phyloP scores from a whole-genome alignment of 35 echinoderm and acorn worm genomes.

The Ptychodera flava region DNA sequence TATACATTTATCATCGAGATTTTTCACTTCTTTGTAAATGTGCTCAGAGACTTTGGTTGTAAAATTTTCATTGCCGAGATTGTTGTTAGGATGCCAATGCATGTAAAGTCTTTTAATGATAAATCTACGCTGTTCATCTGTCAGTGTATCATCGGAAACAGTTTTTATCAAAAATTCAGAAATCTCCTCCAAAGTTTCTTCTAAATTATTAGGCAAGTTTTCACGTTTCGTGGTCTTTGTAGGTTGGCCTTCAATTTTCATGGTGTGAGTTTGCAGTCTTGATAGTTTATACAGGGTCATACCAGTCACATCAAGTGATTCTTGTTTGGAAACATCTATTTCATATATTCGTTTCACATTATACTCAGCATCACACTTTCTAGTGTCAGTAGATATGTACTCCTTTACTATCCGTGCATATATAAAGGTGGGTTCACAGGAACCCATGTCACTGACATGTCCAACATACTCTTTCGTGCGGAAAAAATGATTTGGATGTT shows the following conservation, averaged over 20 bases:
- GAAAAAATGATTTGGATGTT: slow-evolving; percentile 23
- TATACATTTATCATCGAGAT: not conserved
- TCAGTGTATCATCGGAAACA: slow-evolving; percentile 4
- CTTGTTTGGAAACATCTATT: slow-evolving; percentile 16
- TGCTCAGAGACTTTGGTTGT: slow-evolving; percentile 26
- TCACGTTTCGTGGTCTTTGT: not conserved
- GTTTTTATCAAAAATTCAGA: not conserved
- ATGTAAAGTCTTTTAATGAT: slow-evolving; percentile 13
- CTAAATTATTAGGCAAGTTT: not conserved
- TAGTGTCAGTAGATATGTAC: not conserved
- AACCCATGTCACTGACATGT: not conserved
- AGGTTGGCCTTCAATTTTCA: not conserved
- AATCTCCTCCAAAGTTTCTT: not conserved
- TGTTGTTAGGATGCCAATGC: slow-evolving; percentile 53
- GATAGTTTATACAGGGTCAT: no score
- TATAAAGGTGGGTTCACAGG: not conserved
- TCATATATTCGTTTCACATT: not conserved
- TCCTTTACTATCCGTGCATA: slow-evolving; percentile 35
- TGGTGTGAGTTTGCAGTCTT: not conserved
- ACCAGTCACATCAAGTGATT: not conserved
- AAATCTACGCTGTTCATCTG: slow-evolving; percentile 20
- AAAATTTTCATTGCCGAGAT: slow-evolving; percentile 16
- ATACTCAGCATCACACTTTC: not conserved
- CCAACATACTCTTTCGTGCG: slow-evolving; percentile 9
- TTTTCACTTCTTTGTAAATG: slow-evolving; percentile 25